Percentiles rank a stretch among this genome's conserved stretches.
phyloP scores from a whole-genome alignment of 1,140 invertebrate genomes.

The Patella vulgata region DNA sequence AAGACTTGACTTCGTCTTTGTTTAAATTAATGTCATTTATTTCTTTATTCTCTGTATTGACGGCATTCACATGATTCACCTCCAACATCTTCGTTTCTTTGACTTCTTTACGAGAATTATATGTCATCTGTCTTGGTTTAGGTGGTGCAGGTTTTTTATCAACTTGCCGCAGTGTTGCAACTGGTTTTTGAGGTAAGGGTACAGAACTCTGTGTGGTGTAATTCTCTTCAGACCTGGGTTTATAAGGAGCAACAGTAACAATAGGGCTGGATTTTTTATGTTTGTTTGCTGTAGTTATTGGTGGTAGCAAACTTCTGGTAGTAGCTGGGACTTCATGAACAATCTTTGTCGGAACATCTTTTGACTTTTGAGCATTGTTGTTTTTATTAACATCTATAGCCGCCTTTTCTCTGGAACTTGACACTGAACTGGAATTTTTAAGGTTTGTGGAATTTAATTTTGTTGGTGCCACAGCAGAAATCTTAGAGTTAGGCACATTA shows the following conservation, averaged over 20 bases:
- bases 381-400: conserved; percentile 6
- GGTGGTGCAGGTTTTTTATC: too few relatives aligned
- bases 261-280: conserved; percentile 27
- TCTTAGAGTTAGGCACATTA: conserved; percentile 14
- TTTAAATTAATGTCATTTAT: too few relatives aligned
- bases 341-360: not conserved
- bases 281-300: conserved; percentile 18
- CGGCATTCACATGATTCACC: too few relatives aligned
- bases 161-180: not conserved
- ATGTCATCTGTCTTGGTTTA: too few relatives aligned
- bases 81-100: too few relatives aligned
- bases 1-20: too few relatives aligned
- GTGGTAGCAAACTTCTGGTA: conserved; percentile 4
- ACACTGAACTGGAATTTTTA: too few relatives aligned
- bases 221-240: conserved; percentile 9
- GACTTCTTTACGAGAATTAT: too few relatives aligned
- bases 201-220: not conserved
- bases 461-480: conserved; percentile 23
- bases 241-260: conserved; percentile 24
- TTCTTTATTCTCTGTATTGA: too few relatives aligned
- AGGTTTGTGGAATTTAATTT: not conserved
- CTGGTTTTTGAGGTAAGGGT: not conserved
- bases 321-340: not conserved
- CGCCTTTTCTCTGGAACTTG: too few relatives aligned
- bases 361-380: not conserved